phyloP scores from a whole-genome alignment of 2,113 vertebrate genomes.

The Bos javanicus region DNA sequence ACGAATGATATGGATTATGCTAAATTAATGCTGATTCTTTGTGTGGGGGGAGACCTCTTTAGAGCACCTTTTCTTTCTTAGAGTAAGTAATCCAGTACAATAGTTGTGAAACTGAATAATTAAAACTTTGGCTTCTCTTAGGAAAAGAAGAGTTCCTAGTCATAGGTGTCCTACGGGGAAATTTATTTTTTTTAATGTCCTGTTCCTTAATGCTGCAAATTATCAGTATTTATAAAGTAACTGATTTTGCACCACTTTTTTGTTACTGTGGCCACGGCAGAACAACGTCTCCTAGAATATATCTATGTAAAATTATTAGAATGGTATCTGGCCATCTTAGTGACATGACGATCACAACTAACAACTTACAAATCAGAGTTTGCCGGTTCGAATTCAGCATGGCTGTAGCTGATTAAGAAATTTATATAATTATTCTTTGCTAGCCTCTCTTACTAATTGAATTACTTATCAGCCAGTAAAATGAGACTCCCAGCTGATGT shows the following conservation, averaged over 20 bases:
- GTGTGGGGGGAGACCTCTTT: slow-evolving; percentile 48
- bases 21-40: slow-evolving; percentile 63
- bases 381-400: slow-evolving; percentile 76
- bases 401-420: slow-evolving; percentile 73
- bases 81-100: slow-evolving; percentile 63
- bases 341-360: slow-evolving; percentile 65
- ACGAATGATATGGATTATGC: slow-evolving; percentile 64
- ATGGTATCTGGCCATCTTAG: slow-evolving; percentile 69
- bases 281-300: slow-evolving; percentile 72
- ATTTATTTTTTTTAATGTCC: slow-evolving; percentile 67
- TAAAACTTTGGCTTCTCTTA: slow-evolving; percentile 54
- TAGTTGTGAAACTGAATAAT: slow-evolving; percentile 69
- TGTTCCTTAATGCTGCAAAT: slow-evolving; percentile 82
- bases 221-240: slow-evolving; percentile 82
- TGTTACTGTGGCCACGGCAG: slow-evolving; percentile 81
- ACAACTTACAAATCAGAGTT: slow-evolving; percentile 63
- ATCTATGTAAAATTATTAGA: slow-evolving; percentile 69
- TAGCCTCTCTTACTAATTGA: slow-evolving; percentile 72
- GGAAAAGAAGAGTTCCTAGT: slow-evolving; percentile 51
- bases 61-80: slow-evolving; percentile 69
- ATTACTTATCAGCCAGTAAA: slow-evolving; percentile 67
- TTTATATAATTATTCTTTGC: slow-evolving; percentile 73
- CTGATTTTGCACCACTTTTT: slow-evolving; percentile 83
- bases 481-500: slow-evolving; percentile 26
- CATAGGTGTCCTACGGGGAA: slow-evolving; percentile 67